Evolutionary conservation across 2,888 invertebrate genomes (phyloP).

Genomic region (Pherbina coryleti): DNA sequence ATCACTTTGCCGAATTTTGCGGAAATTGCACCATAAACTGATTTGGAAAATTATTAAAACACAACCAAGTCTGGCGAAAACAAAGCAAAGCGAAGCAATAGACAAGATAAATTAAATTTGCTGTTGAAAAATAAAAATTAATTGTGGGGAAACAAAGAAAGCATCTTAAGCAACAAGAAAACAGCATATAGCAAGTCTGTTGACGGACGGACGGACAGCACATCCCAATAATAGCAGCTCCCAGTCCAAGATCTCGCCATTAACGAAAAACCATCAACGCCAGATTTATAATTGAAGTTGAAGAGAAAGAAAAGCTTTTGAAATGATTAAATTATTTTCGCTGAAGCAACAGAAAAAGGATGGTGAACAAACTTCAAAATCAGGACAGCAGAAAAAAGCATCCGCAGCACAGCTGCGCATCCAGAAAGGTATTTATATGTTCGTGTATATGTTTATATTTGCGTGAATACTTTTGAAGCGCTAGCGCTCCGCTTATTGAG

Average conservation of each 20-base stretch:
- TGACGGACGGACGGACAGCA: conserved; percentile 24
- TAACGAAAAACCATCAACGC: neutral
- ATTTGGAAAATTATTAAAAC: neutral
- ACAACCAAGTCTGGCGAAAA: neutral
- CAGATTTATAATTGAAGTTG: neutral
- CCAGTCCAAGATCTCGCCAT: conserved; percentile 18
- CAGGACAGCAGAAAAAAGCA: conserved; percentile 88
- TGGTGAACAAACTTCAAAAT: conserved; percentile 85
- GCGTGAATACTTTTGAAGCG: neutral
- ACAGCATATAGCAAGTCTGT: neutral
- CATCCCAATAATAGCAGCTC: conserved; percentile 36
- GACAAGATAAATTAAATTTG: neutral
- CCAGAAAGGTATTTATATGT: conserved; percentile 84
- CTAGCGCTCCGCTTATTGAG: neutral
- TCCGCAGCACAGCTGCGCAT: conserved; percentile 97
- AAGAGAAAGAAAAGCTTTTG: conserved; percentile 46
- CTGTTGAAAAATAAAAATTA: conserved; percentile 15
- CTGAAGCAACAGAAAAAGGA: conserved; percentile 99
- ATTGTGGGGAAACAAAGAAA: conserved; percentile 5
- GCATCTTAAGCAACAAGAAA: neutral
- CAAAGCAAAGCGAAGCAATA: neutral
- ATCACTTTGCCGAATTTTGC: neutral
- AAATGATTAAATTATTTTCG: conserved; percentile 98
- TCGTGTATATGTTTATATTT: neutral
- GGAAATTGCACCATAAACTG: neutral